These are phyloP conservation scores for Puffinus mauretanicus DNA, from an alignment of 2,113 vertebrate species.

Conservation along the genomic window DNA sequence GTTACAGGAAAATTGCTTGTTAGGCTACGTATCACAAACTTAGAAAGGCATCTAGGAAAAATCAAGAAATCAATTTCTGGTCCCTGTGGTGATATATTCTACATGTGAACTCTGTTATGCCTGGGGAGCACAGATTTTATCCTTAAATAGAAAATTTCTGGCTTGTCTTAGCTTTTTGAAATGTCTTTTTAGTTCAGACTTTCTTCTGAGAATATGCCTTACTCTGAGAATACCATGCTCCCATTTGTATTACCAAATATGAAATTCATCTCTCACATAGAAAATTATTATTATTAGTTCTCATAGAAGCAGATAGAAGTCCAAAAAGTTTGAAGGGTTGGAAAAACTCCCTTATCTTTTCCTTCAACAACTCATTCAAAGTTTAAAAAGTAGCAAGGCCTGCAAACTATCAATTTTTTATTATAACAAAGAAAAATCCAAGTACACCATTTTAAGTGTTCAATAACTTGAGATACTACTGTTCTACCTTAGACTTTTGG, in stretches of 20 bases:
- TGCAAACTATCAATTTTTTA: not conserved
- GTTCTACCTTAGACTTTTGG: not conserved
- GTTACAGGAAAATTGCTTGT: not conserved
- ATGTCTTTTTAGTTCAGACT: not conserved
- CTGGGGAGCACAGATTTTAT: not conserved
- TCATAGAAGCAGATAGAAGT: not conserved
- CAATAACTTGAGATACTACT: constrained; percentile 11
- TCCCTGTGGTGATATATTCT: not conserved
- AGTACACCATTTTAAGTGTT: not conserved
- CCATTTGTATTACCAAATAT: not conserved
- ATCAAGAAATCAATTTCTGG: constrained; percentile 33
- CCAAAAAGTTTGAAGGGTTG: not conserved
- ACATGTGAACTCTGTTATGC: not conserved
- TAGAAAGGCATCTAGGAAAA: constrained; percentile 5
- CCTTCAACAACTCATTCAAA: not conserved
- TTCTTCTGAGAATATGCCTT: not conserved
- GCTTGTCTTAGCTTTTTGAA: not conserved
- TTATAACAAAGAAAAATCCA: not conserved
- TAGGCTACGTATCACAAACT: not conserved
- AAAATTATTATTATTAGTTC: not conserved
- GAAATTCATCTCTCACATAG: not conserved
- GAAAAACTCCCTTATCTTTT: not conserved
- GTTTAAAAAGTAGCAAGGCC: not conserved
- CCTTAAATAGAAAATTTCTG: constrained; percentile 34
- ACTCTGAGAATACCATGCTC: not conserved